Conservation (phyloP, 2,797 vertebrate genomes). For the Tragopan temminckii region DNA sequence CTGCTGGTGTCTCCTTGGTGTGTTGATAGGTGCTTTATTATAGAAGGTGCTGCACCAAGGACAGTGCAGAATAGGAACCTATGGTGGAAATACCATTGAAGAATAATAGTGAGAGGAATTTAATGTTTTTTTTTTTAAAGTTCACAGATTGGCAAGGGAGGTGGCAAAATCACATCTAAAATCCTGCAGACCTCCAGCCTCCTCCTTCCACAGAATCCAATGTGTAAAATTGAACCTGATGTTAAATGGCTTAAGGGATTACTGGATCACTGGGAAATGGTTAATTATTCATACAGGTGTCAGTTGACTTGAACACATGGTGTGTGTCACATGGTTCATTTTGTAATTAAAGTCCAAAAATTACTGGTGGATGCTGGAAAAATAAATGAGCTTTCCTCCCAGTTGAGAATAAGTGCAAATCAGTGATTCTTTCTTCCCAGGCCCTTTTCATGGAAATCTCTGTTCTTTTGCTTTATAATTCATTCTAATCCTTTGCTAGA, state of each 20-base stretch:
- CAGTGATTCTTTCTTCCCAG: background rate
- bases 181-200: conserved; percentile 25
- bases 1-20: background rate
- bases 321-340: conserved; percentile 29
- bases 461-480: conserved; percentile 9
- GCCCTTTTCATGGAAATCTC: background rate
- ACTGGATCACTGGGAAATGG: conserved; percentile 35
- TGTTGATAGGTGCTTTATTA: background rate
- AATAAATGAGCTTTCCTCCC: background rate
- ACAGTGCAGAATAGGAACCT: background rate
- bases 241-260: conserved; percentile 70
- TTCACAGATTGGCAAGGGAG: background rate
- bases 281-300: conserved; percentile 68
- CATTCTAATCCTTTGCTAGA: background rate
- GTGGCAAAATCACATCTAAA: conserved; percentile 46
- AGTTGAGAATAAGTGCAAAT: background rate
- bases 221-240: conserved; percentile 52
- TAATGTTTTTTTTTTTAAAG: background rate
- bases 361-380: background rate
- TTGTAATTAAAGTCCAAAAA: conserved; percentile 24
- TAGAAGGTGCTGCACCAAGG: background rate
- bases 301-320: conserved; percentile 12
- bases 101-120: background rate
- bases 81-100: background rate
- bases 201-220: conserved; percentile 15